phyloP scores from a whole-genome alignment of 1,140 invertebrate genomes.

The Phocides pigmalion region DNA sequence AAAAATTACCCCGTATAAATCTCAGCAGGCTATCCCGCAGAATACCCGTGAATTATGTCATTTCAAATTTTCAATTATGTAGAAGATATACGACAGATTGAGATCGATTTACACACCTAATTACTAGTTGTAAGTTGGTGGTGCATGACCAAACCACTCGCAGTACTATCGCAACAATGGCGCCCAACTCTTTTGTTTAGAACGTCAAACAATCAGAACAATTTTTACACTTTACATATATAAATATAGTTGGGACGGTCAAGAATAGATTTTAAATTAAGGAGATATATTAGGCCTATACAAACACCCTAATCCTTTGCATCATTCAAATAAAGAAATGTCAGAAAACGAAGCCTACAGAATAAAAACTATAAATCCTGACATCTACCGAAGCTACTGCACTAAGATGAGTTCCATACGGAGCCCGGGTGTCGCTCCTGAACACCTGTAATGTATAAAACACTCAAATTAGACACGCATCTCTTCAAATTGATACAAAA shows the following conservation, averaged over 20 bases:
- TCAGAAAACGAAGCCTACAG: slow-evolving; percentile 17
- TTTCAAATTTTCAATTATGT: too few species aligned
- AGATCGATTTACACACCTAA: too few species aligned
- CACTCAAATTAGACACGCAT: too few species aligned
- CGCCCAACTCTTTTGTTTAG: slow-evolving; percentile 12
- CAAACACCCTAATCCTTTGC: background rate
- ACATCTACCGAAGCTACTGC: slow-evolving; percentile 16
- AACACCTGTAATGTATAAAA: too few species aligned
- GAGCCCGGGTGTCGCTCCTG: too few species aligned
- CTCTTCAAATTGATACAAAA: too few species aligned
- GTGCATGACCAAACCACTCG: too few species aligned
- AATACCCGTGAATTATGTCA: too few species aligned
- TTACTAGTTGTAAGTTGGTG: too few species aligned
- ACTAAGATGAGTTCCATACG: background rate
- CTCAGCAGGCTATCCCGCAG: too few species aligned
- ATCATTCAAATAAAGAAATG: background rate
- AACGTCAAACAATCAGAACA: slow-evolving; percentile 20
- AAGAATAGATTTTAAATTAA: slow-evolving; percentile 25
- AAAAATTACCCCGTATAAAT: too few species aligned
- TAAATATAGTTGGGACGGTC: slow-evolving; percentile 31
- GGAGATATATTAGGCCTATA: slow-evolving; percentile 26
- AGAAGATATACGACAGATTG: too few species aligned
- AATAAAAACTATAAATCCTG: background rate
- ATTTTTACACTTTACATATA: slow-evolving; percentile 27
- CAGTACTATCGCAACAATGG: background rate